Percentiles rank a stretch among this genome's conserved stretches.
phyloP scores from a whole-genome alignment of 2,797 vertebrate genomes.

The Kryptopterus vitreolus region DNA sequence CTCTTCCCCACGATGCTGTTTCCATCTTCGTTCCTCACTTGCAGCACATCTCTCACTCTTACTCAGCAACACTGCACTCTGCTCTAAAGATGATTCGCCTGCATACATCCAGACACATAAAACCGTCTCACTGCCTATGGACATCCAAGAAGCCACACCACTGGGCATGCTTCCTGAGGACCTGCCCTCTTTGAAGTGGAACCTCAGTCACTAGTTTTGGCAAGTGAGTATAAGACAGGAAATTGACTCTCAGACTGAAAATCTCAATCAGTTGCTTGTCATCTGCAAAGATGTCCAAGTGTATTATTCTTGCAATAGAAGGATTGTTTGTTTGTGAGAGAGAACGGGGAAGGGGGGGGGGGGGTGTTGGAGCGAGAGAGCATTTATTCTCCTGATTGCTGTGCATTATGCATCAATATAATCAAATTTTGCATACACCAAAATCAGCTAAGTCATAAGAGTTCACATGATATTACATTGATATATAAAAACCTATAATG shows the following conservation, averaged over 20 bases:
- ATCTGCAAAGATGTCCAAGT: background rate
- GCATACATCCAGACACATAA: slow-evolving; percentile 90
- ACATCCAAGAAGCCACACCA: slow-evolving; percentile 86
- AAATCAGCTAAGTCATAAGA: background rate
- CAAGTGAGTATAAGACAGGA: slow-evolving; percentile 79
- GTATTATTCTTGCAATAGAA: slow-evolving; percentile 14
- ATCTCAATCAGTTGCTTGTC: background rate
- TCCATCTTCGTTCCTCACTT: slow-evolving; percentile 47
- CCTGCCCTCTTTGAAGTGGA: slow-evolving; percentile 85
- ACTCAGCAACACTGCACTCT: slow-evolving; percentile 54
- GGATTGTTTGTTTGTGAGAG: background rate
- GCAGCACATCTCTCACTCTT: slow-evolving; percentile 75
- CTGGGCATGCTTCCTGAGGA: slow-evolving; percentile 81
- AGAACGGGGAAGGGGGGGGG: no score
- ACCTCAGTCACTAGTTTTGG: slow-evolving; percentile 76
- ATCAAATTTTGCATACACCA: background rate
- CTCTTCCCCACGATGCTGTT: slow-evolving; percentile 69
- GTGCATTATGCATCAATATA: no score
- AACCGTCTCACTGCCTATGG: slow-evolving; percentile 80
- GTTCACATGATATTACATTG: background rate
- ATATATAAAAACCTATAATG: background rate
- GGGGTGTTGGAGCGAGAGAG: background rate
- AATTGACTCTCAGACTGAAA: background rate
- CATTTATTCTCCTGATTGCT: background rate
- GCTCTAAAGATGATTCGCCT: slow-evolving; percentile 90